Conservation (phyloP, 2,113 vertebrate species). For the Ornithorhynchus anatinus region DNA sequence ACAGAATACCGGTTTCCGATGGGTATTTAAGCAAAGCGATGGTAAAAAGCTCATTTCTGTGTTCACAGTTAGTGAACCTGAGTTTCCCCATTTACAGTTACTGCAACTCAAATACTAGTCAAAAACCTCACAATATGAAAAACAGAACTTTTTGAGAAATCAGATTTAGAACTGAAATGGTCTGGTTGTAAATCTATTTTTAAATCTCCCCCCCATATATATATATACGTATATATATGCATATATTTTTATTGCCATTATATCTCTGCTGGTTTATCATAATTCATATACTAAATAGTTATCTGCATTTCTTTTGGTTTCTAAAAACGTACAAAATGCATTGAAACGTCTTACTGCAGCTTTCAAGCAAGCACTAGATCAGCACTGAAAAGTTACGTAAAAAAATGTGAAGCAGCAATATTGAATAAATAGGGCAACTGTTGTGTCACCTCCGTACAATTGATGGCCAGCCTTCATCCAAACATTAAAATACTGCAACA, state of each 20-base stretch:
- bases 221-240: conserved; percentile 24
- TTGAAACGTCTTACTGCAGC: conserved; percentile 57
- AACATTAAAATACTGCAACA: conserved; percentile 67
- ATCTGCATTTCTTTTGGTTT: conserved; percentile 52
- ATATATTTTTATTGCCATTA: conserved; percentile 63
- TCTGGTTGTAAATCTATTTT: conserved; percentile 43
- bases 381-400: conserved; percentile 63
- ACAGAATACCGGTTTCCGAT: conserved; percentile 69
- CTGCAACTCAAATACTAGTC: conserved; percentile 48
- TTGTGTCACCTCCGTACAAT: conserved; percentile 70
- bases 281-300: conserved; percentile 56
- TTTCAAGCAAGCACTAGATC: conserved; percentile 57
- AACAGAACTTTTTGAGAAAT: background rate
- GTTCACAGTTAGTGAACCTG: conserved; percentile 59
- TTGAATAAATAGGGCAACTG: conserved; percentile 74
- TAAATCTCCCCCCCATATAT: conserved; percentile 32
- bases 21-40: conserved; percentile 66
- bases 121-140: conserved; percentile 15
- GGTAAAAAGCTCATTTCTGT: conserved; percentile 48
- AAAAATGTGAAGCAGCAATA: conserved; percentile 71
- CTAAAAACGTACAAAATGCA: conserved; percentile 61
- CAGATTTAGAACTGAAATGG: background rate
- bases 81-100: conserved; percentile 61
- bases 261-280: conserved; percentile 62
- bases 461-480: conserved; percentile 68